A percentile compares a stretch with the other conserved stretches of the same genome.
Conservation (phyloP, 2,113 vertebrate species). For the Erinaceus europaeus region DNA sequence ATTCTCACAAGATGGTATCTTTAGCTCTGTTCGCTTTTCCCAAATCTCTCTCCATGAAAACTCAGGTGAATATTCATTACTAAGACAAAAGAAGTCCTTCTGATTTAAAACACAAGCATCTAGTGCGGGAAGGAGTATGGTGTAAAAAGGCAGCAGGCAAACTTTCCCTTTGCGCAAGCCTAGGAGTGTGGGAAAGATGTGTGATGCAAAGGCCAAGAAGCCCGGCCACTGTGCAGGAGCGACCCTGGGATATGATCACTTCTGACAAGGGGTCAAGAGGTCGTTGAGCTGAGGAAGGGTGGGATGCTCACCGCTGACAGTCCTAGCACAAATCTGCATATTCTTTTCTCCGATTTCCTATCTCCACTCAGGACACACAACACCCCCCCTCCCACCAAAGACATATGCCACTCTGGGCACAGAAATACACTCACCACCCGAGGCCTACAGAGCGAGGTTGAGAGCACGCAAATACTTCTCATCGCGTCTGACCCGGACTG, state of each 20-base stretch:
- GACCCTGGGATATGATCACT: accelerated
- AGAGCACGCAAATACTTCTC: neutral
- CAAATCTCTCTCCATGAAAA: neutral
- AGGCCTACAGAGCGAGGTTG: neutral
- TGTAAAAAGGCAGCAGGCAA: neutral
- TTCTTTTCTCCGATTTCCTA: neutral
- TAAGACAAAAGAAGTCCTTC: neutral
- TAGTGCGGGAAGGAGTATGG: neutral
- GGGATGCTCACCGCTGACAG: neutral
- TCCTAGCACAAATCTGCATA: neutral
- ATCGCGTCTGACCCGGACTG: neutral
- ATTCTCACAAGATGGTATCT: neutral
- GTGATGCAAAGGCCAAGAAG: neutral
- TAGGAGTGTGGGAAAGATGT: neutral
- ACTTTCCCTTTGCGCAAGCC: neutral
- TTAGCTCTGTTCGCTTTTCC: neutral
- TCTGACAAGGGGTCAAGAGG: neutral
- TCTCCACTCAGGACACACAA: neutral
- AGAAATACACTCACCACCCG: constrained; percentile 51
- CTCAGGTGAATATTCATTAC: neutral
- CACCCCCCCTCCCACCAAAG: neutral
- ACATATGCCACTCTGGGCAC: accelerated
- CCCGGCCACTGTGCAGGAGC: neutral
- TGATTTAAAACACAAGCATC: neutral
- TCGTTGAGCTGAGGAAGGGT: neutral